Evolutionary conservation across 2,113 vertebrate genomes (phyloP), one percentile per base, ranked within the genome.

Genomic region (Chascanopsetta lugubris): DNA sequence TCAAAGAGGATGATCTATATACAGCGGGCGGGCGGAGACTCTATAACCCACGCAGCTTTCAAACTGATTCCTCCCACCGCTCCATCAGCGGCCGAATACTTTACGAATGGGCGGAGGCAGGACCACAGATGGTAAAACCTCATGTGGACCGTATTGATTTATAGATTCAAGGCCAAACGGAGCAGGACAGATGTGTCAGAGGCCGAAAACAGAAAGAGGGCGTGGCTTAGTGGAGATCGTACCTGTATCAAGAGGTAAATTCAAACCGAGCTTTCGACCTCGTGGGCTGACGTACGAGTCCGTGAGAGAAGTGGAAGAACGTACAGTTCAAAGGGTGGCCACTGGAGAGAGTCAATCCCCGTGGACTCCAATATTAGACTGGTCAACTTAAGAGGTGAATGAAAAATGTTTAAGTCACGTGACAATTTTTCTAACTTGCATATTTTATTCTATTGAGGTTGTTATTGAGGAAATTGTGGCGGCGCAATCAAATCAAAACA

Each of bases 91-190:
- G 49, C 54, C 67, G 72, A 64, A 71, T 56, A 60, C 64, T 62
- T 67, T 49, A 54, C 65, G 22, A 70, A 72, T 56, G 49, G 61
- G 70, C 58, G 24, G 36, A 17, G 40, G 40, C 1, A 8, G 7
- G 18, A 20, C 25, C 53, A 59, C 0, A 29, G 72, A 47, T 59
- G 72, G 20, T 3, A 20, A 76, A 68, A 60, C 63, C 62, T 74
- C 58, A 8, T 0, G 67, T 26, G 66, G 68, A 61, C 67, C 51
- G 13, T 48, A 80, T 61, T 62, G 74, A 82, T 87, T 66, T 49
- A 76, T 81, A 74, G 69, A 80, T 67, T 61, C 55, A 73, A 62
- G 69, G 75, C 58, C 58, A 67, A 82, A 75, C 61, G 64, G 73
- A 64, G 61, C 69, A 69, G 78, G 24, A 59, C 53, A 70, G 72